phyloP scores from a whole-genome alignment of 2,113 vertebrate genomes.

The Melierax canorus region DNA sequence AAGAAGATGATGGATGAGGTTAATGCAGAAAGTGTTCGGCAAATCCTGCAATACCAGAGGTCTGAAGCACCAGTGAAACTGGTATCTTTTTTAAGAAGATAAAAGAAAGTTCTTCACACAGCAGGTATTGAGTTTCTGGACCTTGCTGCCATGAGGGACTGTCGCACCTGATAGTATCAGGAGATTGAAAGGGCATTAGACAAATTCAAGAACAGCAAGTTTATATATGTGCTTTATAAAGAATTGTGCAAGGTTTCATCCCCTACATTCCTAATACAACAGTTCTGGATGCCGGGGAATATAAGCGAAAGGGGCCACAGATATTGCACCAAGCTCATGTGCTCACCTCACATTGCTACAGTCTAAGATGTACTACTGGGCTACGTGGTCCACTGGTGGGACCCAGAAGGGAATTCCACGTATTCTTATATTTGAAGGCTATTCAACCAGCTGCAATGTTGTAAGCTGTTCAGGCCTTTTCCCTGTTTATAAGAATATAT shows the following conservation, averaged over 20 bases:
- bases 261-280: background rate
- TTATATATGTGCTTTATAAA: background rate
- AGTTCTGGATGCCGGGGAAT: background rate
- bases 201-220: background rate
- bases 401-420: background rate
- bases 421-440: background rate
- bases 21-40: background rate
- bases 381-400: background rate
- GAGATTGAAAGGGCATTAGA: background rate
- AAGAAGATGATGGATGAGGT: background rate
- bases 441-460: background rate
- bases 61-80: background rate
- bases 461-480: background rate
- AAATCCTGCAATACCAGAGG: background rate
- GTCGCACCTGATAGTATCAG: background rate
- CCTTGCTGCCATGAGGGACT: background rate
- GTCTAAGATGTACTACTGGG: background rate
- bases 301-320: background rate
- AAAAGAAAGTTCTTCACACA: background rate
- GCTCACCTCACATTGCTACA: background rate
- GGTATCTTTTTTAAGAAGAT: background rate
- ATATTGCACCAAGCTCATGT: background rate
- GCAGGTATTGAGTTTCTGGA: background rate
- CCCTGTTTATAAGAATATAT: background rate
- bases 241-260: background rate